phyloP scores from a whole-genome alignment of 2,888 invertebrate species.

The Synanthedon andrenaeformis region DNA sequence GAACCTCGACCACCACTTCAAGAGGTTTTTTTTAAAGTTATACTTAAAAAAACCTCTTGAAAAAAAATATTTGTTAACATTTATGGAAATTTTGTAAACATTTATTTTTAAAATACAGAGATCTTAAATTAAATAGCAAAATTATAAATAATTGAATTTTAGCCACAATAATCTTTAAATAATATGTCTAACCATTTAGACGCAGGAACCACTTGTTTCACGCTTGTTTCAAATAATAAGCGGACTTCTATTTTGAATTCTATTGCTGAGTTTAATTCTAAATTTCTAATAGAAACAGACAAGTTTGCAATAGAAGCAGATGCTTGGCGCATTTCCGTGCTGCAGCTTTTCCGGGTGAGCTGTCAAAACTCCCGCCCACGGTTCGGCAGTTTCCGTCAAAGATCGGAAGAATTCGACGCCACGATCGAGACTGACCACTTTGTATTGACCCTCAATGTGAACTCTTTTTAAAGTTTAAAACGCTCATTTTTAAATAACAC shows the following conservation, averaged over 20 bases:
- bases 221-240: neutral
- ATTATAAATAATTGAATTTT: no score
- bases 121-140: no score
- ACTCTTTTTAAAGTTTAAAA: constrained; percentile 3
- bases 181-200: neutral
- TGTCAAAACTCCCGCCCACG: constrained; percentile 48
- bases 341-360: constrained; percentile 55
- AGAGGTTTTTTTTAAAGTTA: no score
- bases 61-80: no score
- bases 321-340: constrained; percentile 27
- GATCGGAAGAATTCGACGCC: constrained; percentile 39
- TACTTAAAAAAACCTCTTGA: no score
- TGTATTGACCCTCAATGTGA: constrained; percentile 21
- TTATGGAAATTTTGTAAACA: no score
- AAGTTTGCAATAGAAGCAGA: neutral
- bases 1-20: no score
- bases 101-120: no score
- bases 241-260: neutral
- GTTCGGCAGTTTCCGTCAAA: constrained; percentile 43
- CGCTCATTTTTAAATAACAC: neutral
- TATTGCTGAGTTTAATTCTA: neutral
- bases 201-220: neutral
- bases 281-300: neutral
- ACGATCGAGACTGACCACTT: constrained; percentile 19
- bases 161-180: neutral